Evolutionary conservation across 2,797 vertebrate species (phyloP).

Genomic region (Micrastur ruficollis): DNA sequence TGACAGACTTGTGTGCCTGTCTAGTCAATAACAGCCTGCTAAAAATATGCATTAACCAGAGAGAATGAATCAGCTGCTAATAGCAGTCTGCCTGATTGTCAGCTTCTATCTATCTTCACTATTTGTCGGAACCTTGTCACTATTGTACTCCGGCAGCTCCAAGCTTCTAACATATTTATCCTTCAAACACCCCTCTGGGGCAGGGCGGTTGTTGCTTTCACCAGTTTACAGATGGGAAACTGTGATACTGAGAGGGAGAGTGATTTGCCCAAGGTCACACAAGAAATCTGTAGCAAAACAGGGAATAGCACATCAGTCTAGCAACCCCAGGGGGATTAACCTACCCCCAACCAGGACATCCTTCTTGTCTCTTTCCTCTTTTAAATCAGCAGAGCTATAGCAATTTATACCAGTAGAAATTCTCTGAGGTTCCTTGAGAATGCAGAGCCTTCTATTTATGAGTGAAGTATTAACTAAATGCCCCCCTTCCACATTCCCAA

Average conservation of each 20-base stretch:
- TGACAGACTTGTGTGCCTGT: constrained; percentile 47
- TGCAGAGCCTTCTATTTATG: background rate
- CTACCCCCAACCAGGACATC: constrained; percentile 8
- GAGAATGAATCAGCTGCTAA: constrained; percentile 64
- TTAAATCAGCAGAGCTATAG: background rate
- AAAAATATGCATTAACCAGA: constrained; percentile 63
- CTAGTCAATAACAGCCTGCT: constrained; percentile 60
- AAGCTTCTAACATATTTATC: constrained; percentile 52
- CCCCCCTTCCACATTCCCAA: background rate
- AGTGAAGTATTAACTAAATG: background rate
- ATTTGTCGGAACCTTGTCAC: constrained; percentile 38
- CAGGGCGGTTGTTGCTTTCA: constrained; percentile 55
- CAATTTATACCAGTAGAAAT: background rate
- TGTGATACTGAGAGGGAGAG: constrained; percentile 29
- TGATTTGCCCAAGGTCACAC: constrained; percentile 49
- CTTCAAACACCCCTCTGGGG: constrained; percentile 62
- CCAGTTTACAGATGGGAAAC: constrained; percentile 62
- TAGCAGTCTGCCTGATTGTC: constrained; percentile 58
- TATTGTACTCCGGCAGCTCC: background rate
- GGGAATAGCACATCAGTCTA: constrained; percentile 17
- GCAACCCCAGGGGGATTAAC: constrained; percentile 20
- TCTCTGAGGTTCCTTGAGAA: background rate
- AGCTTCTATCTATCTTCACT: constrained; percentile 46
- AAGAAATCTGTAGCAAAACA: constrained; percentile 37
- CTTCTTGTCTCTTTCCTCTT: constrained; percentile 36